Conservation (phyloP, 35 echinoderm and acorn worm genomes). For the Apostichopus parvimensis region DNA sequence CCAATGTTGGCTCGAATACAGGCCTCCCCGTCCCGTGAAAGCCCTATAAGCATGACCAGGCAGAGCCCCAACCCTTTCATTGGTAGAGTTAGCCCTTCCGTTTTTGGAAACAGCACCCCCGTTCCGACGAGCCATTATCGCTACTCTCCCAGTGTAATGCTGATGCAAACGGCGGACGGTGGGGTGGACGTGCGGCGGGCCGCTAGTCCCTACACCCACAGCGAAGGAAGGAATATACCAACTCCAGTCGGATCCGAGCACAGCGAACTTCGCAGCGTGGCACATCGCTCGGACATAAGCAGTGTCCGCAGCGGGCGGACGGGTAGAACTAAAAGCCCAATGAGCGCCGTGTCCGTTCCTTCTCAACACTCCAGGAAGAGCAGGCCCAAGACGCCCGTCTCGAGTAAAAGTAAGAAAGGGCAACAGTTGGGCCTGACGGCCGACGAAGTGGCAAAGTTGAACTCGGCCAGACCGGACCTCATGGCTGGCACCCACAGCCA, state of each 20-base stretch:
- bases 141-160: constrained; percentile 41
- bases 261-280: constrained; percentile 86
- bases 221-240: constrained; percentile 40
- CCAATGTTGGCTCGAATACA: constrained; percentile 78
- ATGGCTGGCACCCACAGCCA: constrained; percentile 94
- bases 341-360: constrained; percentile 11
- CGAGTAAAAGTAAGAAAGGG: constrained; percentile 18
- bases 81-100: constrained; percentile 35
- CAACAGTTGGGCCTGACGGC: constrained; percentile 76
- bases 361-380: not conserved
- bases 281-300: constrained; percentile 73
- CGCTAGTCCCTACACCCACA: constrained; percentile 59
- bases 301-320: constrained; percentile 65
- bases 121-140: not conserved
- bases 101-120: constrained; percentile 36
- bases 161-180: constrained; percentile 35
- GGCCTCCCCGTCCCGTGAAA: constrained; percentile 59
- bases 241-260: constrained; percentile 78
- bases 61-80: constrained; percentile 66
- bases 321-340: constrained; percentile 67
- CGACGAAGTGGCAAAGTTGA: constrained; percentile 85
- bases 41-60: constrained; percentile 68
- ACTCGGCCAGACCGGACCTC: constrained; percentile 82
- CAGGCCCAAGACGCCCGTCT: constrained; percentile 58
- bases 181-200: constrained; percentile 53